Base-by-base conservation (phyloP, 2,797 vertebrate genomes). In the Sibirionetta formosa region DNA sequence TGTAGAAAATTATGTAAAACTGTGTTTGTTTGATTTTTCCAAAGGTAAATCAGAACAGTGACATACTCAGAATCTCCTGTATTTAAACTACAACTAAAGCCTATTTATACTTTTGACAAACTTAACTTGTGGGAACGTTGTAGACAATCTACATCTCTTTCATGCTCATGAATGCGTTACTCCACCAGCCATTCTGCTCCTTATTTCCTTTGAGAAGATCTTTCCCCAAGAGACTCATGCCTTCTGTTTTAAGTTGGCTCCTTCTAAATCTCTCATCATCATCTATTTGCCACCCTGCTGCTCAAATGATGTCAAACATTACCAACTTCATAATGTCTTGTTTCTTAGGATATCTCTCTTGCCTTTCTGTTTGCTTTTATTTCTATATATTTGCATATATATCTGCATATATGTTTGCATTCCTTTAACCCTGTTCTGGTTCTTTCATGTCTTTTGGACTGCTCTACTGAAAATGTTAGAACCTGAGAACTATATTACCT, bases 171-270 rank as follows among this genome's bases (percentile, higher is more conserved):
- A 86, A 65, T 48, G 20, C 31, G 23, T 35, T 92, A 78, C n/a
- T 81, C 92, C 36, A 68, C 33, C 56, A 83, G 18, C 11, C 87
- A 33, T 86, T 90, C 69, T 40, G 84, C n/a, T 16, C 7, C 78
- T 36, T 86, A 38, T 83, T 76, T 93, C 63, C 46, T 61, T 44
- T 82, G 35, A 75, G 75, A 82, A 89, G 83, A 91, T 86, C 11
- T 80, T n/a, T 89, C 56, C 33, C 29, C 60, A 79, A 70, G 33
- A 42, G 31, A 33, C n/a, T 92, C 76, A 64, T 73, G 69, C 35
- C 14, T 79, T 29, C 50, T 40, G 20, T 65, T 82, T 68, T 95
- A 35, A 73, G 17, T 36, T 77, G 7, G 31, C 14, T 84, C 31
- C 18, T 71, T 69, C 56, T 82, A 75, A 78, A 36, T 89, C 63